Evolutionary conservation across 2,888 invertebrate genomes (phyloP), one percentile per base, ranked within the genome.

Genomic region (Pseudoips prasinana): DNA sequence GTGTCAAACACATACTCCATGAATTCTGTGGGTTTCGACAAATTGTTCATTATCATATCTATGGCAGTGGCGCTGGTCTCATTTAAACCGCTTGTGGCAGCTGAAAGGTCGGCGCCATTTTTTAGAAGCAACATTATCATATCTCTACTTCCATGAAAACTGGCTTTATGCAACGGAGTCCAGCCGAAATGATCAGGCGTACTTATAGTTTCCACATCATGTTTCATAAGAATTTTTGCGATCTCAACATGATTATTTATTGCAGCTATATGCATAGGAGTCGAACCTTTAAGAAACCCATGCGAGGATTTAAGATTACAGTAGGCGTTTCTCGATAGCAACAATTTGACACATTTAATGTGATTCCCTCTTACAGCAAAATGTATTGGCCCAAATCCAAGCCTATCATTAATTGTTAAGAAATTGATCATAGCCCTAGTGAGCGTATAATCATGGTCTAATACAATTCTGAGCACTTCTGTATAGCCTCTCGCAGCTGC

Each of bases 381-480:
- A 11, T 53, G 37, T 23, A 64, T 39, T 0, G 64, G 65, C 3
- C 54, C 43, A 8, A 41, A 46, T 1, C 37, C 41, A 25, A 39
- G 33, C 23, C 27, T 25, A 5, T 43, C 40, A 10, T 20, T 28
- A 20, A n/a, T 7, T 7, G 44, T 58, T 41, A 68, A 20, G 3
- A 84, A 54, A 39, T 72, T 64, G 9, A 72, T 56, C 58, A 73
- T 60, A 4, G 27, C 31, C 38, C 51, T 48, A 0, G 72, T 59
- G 5, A 75, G 33, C 7, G 55, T 37, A 64, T 76, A 49, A 63
- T 87, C 57, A 65, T 79, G 50, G 58, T 73, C 70, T 8, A 92
- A 55, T 20, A 92, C 69, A 17, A 77, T 62, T 49, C 84, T 75
- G 5, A 92, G 76, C 42, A 91, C 85, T 8, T 86, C 79, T 8